Percentiles rank a stretch among this genome's conserved stretches.
Conservation (phyloP, 2,113 vertebrate genomes). For the Pyxicephalus adspersus region DNA sequence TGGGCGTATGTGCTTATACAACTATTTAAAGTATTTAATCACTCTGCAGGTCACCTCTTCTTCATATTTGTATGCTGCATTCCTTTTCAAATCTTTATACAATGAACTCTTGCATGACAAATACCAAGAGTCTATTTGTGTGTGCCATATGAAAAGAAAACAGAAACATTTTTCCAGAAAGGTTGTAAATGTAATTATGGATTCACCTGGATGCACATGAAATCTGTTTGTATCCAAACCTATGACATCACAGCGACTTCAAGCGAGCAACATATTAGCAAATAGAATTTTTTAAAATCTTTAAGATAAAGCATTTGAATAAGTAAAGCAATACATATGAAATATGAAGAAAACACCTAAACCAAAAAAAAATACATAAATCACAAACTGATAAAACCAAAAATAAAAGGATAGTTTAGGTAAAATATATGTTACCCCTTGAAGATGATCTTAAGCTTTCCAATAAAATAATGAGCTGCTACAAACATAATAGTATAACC, state of each 20-base stretch:
- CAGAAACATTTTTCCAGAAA: not conserved
- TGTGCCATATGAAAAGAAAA: not conserved
- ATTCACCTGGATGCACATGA: not conserved
- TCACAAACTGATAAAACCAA: not conserved
- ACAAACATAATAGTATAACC: slow-evolving; percentile 53
- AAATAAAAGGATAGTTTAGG: not conserved
- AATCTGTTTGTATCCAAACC: not conserved
- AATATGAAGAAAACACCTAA: not conserved
- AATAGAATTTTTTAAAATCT: not conserved
- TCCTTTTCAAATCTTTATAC: not conserved
- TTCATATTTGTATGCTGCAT: not conserved
- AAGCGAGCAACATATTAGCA: not conserved
- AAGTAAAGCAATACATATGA: not conserved
- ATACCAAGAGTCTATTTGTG: not conserved
- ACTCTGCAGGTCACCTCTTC: too few relatives aligned
- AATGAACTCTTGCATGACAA: slow-evolving; percentile 1
- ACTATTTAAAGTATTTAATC: too few relatives aligned
- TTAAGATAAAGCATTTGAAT: slow-evolving; percentile 4
- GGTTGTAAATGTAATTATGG: not conserved
- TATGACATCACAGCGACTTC: not conserved
- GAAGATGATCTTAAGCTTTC: not conserved
- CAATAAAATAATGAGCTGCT: slow-evolving; percentile 46
- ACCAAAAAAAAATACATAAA: not conserved
- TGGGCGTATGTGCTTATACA: too few relatives aligned
- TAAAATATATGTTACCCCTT: slow-evolving; percentile 10